These are phyloP conservation scores for Lamproptera curius DNA, from an alignment of 2,888 invertebrate species.

Conservation along the genomic window DNA sequence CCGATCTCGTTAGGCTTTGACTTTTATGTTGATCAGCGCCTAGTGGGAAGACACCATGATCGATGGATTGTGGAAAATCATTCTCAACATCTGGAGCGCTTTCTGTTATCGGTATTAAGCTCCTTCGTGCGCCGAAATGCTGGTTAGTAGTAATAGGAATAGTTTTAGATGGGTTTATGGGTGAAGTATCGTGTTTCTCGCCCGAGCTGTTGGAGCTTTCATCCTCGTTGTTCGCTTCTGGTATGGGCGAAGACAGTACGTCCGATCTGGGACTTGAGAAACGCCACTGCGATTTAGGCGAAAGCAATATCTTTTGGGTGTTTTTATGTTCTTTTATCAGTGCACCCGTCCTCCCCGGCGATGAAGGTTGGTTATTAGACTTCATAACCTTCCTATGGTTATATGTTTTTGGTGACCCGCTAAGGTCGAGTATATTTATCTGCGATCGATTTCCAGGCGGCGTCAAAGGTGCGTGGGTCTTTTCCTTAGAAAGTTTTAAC, in stretches of 20 bases:
- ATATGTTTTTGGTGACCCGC: constrained; percentile 84
- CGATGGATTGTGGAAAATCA: constrained; percentile 41
- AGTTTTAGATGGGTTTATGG: constrained; percentile 57
- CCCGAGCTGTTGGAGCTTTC: constrained; percentile 81
- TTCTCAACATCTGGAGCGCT: constrained; percentile 47
- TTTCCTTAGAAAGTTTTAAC: constrained; percentile 82
- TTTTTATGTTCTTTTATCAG: constrained; percentile 73
- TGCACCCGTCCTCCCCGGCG: constrained; percentile 74
- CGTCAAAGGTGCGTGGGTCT: constrained; percentile 48
- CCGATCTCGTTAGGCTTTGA: constrained; percentile 60
- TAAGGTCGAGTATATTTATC: constrained; percentile 83
- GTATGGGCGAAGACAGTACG: constrained; percentile 91
- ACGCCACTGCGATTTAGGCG: constrained; percentile 85
- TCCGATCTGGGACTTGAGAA: constrained; percentile 87
- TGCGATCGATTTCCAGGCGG: constrained; percentile 60
- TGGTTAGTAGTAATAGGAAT: constrained; percentile 69
- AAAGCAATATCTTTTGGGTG: constrained; percentile 81
- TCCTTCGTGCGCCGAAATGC: constrained; percentile 69
- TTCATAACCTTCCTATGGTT: constrained; percentile 80
- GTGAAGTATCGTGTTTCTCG: constrained; percentile 66
- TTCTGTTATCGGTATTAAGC: constrained; percentile 65
- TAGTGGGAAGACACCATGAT: constrained; percentile 69
- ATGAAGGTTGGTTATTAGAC: constrained; percentile 66
- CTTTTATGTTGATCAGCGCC: constrained; percentile 56
- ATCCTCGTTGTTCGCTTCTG: constrained; percentile 89